Conservation (phyloP, 2,113 vertebrate genomes). For the Eonycteris spelaea region DNA sequence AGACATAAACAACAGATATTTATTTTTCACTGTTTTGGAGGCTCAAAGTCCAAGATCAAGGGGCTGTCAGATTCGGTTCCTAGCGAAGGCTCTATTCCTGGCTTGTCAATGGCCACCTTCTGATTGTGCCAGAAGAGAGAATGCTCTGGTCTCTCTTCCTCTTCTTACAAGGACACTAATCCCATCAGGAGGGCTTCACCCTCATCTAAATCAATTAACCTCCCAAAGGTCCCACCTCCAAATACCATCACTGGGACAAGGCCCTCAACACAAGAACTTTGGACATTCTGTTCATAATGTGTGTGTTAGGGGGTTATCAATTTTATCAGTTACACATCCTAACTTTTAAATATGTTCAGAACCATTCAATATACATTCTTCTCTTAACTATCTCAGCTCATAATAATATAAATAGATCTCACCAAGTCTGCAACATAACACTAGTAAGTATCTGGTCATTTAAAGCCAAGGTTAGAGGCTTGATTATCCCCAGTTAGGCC, state of each 20-base stretch:
- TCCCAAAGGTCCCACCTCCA: not conserved
- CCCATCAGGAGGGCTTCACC: not conserved
- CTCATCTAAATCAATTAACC: not conserved
- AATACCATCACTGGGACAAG: not conserved
- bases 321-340: not conserved
- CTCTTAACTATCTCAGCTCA: not conserved
- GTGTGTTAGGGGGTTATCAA: not conserved
- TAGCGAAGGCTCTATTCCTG: not conserved
- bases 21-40: not conserved
- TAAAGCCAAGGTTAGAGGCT: not conserved
- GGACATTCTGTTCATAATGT: not conserved
- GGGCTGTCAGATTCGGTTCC: not conserved
- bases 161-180: not conserved
- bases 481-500: not conserved
- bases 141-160: not conserved
- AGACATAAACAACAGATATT: not conserved
- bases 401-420: not conserved
- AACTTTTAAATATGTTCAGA: not conserved
- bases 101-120: not conserved
- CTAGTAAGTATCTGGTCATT: not conserved
- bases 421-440: not conserved
- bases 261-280: not conserved
- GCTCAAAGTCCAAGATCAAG: not conserved
- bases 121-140: no score
- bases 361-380: not conserved